A percentile compares a stretch with the other conserved stretches of the same genome.
Conservation (phyloP, 2,797 vertebrate species). For the Holocentrus rufus region DNA sequence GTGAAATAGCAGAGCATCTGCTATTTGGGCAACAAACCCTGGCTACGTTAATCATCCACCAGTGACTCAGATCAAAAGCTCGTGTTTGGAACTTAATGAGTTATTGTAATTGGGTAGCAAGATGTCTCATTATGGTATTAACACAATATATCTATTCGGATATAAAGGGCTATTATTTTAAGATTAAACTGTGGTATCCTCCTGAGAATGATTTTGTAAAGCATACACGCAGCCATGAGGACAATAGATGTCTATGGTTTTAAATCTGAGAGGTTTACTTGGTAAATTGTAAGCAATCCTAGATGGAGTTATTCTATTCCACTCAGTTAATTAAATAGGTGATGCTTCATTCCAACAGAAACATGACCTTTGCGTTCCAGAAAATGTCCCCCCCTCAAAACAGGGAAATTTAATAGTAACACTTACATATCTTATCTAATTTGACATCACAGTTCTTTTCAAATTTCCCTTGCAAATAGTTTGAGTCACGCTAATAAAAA, state of each 20-base stretch:
- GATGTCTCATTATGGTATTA: constrained; percentile 38
- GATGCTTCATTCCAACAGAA: not conserved
- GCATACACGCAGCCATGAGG: not conserved
- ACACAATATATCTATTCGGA: constrained; percentile 32
- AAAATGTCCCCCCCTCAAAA: constrained; percentile 11
- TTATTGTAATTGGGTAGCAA: constrained; percentile 64
- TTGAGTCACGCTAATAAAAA: constrained; percentile 4
- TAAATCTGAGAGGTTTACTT: not conserved
- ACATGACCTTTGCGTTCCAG: constrained; percentile 9
- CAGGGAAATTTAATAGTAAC: not conserved
- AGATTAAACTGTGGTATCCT: constrained; percentile 29
- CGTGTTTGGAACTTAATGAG: constrained; percentile 68
- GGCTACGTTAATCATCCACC: constrained; percentile 73
- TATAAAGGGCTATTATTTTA: constrained; percentile 23
- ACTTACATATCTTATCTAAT: not conserved
- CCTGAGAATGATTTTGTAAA: not conserved
- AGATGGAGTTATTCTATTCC: constrained; percentile 9
- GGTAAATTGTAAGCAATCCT: constrained; percentile 27
- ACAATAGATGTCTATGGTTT: not conserved
- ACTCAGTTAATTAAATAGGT: constrained; percentile 5
- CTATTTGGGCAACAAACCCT: constrained; percentile 77
- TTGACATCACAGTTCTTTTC: not conserved
- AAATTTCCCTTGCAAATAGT: constrained; percentile 16
- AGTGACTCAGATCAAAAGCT: constrained; percentile 75
- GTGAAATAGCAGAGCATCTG: constrained; percentile 69